phyloP scores from a whole-genome alignment of 2,888 invertebrate genomes.

The Tineola bisselliella region DNA sequence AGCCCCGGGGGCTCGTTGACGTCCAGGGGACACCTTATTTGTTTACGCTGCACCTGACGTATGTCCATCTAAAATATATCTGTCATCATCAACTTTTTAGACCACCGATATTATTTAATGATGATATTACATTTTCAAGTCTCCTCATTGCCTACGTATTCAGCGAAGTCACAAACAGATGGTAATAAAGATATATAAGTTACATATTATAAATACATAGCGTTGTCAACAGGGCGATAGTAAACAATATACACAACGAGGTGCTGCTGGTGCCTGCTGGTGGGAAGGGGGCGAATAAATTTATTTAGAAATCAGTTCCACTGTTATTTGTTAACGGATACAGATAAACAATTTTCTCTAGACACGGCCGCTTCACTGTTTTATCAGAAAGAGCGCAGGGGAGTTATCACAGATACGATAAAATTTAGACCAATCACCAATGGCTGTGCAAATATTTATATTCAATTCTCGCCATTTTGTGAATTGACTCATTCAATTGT shows the following conservation, averaged over 20 bases:
- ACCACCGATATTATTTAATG: background rate
- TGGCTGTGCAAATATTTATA: background rate
- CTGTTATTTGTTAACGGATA: conserved; percentile 18
- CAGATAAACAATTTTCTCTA: background rate
- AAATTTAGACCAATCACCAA: background rate
- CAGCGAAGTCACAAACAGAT: too few species aligned
- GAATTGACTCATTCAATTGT: too few species aligned
- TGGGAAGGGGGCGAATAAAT: background rate
- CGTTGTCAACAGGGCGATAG: too few species aligned
- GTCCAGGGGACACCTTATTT: conserved; percentile 28
- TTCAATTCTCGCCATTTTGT: background rate
- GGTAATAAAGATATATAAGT: too few species aligned
- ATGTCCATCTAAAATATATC: conserved; percentile 19
- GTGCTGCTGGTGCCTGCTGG: background rate
- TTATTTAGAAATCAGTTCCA: conserved; percentile 37
- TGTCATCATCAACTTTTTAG: background rate
- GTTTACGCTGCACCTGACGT: conserved; percentile 54
- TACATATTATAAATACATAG: too few species aligned
- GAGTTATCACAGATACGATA: background rate
- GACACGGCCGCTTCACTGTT: background rate
- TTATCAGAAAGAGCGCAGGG: background rate
- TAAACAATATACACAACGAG: background rate
- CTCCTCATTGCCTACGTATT: too few species aligned
- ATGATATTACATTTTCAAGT: background rate
- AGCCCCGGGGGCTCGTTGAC: conserved; percentile 19